Evolutionary conservation across 1,140 invertebrate species (phyloP), one percentile per base, ranked within the genome.

Genomic region (Cyclina sinensis): DNA sequence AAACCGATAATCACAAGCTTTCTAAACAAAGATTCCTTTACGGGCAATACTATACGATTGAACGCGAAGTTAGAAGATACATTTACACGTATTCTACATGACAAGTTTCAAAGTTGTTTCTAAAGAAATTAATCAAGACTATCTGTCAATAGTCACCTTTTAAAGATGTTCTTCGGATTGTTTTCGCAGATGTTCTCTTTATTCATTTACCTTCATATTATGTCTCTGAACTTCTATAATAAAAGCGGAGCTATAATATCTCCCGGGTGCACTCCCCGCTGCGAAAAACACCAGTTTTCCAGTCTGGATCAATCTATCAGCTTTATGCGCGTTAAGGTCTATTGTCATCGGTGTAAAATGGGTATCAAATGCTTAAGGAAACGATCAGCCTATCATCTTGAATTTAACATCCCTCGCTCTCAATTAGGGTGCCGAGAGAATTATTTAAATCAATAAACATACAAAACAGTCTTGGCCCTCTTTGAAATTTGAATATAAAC

Each of bases 371-470:
- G 62, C 76, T 87, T 78, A 87, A 87, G 85, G 85, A 79, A 87
- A 87, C 85, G 70, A 70, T 87, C 76, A 57, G 73, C 46, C 43
- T 51, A 87, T 87, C 85, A 70, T 87, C 85, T 87, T 87, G 85
- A 78, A 80, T 87, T 87, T 80, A 65, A 87, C 85, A 87, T 87
- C 85, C 59, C 32, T 24, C 18, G 76, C 76, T 87, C 85, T 79
- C 74, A 79, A 80, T 87, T 80, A 68, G 48, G 76, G 85, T 87
- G 37, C 57, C 70, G 32, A 78, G 59, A 73, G 73, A 87, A 79
- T 87, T 87, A 79, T 87, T 87, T 87, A 87, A 87, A 87, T 87
- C 85, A 87, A 87, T 87, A 87, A 87, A 87, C 85, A 80, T 87
- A 87, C 85, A 87, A 87, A 87, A 87, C 74, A 57, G 76, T 43